These are phyloP conservation scores for Lordiphosa stackelbergi DNA, from an alignment of 1,140 invertebrate genomes.

Conservation along the genomic window DNA sequence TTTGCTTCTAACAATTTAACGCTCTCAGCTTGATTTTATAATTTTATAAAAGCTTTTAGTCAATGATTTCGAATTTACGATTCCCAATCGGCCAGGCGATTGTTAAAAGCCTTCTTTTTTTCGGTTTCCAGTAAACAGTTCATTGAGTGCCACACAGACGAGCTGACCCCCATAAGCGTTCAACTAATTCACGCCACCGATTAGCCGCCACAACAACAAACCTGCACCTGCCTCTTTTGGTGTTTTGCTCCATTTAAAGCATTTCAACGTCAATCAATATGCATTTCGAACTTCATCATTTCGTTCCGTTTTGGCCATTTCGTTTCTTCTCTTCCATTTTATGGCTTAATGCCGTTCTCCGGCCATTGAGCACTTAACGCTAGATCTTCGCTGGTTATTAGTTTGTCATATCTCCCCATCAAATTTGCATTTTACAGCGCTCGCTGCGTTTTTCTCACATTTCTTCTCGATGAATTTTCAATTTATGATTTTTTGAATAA, in stretches of 20 bases:
- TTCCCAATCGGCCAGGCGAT: conserved; percentile 48
- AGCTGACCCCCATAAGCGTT: conserved; percentile 67
- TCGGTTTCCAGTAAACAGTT: conserved; percentile 47
- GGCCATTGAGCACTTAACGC: conserved; percentile 72
- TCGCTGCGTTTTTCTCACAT: conserved; percentile 63
- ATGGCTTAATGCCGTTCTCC: conserved; percentile 72
- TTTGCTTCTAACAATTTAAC: conserved; percentile 35
- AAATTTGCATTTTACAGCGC: conserved; percentile 64
- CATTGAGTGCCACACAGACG: conserved; percentile 61
- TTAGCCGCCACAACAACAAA: conserved; percentile 49
- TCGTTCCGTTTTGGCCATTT: conserved; percentile 54
- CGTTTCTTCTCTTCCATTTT: conserved; percentile 48
- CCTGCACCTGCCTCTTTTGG: conserved; percentile 58
- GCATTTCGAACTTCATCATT: conserved; percentile 68
- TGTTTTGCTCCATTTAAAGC: conserved; percentile 65
- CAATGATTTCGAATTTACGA: conserved; percentile 74
- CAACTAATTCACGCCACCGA: conserved; percentile 73
- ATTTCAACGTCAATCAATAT: conserved; percentile 75
- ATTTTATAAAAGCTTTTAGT: conserved; percentile 75
- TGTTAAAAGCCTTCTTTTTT: conserved; percentile 49
- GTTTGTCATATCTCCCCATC: conserved; percentile 29
- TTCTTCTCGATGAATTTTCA: conserved; percentile 69
- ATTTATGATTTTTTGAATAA: conserved; percentile 37
- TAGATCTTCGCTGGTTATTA: conserved; percentile 42
- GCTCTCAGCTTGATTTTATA: conserved; percentile 45